phyloP scores from a whole-genome alignment of 2,113 vertebrate genomes.

The Sakesphorus luctuosus region DNA sequence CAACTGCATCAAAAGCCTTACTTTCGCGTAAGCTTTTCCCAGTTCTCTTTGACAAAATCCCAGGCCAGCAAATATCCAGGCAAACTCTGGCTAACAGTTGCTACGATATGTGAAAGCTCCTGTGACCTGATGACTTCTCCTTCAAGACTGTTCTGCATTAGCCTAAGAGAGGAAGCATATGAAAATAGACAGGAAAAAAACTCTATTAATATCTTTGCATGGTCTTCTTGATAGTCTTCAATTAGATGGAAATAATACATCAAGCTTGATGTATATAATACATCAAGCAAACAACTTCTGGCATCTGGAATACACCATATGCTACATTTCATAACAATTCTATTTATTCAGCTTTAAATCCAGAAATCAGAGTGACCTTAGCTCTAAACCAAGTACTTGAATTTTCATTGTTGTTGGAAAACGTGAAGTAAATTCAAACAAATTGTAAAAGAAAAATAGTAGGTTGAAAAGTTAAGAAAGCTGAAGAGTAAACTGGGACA shows the following conservation, averaged over 20 bases:
- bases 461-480: background rate
- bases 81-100: slow-evolving; percentile 76
- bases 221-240: background rate
- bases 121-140: slow-evolving; percentile 83
- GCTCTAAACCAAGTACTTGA: background rate
- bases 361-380: background rate
- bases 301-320: accelerated
- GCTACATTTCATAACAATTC: background rate
- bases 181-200: background rate
- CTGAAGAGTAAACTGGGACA: background rate
- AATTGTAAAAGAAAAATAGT: background rate
- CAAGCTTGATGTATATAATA: background rate
- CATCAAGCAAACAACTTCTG: background rate
- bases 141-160: slow-evolving; percentile 82
- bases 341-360: background rate
- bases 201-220: background rate
- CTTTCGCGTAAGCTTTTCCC: slow-evolving; percentile 87
- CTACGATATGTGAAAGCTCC: slow-evolving; percentile 85
- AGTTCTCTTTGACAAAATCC: slow-evolving; percentile 96
- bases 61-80: slow-evolving; percentile 87
- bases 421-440: background rate
- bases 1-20: slow-evolving; percentile 68
- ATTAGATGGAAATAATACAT: background rate
- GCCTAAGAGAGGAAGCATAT: slow-evolving; percentile 74
- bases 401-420: background rate